A percentile compares a stretch with the other conserved stretches of the same genome.
phyloP scores from a whole-genome alignment of 2,797 vertebrate genomes.

The Rhynchonycteris naso region DNA sequence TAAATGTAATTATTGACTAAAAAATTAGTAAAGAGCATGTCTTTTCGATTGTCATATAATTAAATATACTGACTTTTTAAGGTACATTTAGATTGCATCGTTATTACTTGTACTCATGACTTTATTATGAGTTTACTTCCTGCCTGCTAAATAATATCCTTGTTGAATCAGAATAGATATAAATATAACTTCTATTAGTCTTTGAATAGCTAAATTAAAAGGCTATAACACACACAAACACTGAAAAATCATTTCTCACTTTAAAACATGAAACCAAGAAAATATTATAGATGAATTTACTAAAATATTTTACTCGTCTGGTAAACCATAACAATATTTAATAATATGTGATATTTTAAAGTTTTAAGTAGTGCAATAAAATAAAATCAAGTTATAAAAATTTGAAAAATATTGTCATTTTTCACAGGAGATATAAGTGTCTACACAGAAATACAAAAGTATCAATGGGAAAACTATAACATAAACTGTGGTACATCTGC shows the following conservation, averaged over 20 bases:
- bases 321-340: neutral
- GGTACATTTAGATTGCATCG: neutral
- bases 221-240: neutral
- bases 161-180: neutral
- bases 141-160: neutral
- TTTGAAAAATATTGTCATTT: neutral
- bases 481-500: neutral
- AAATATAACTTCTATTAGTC: neutral
- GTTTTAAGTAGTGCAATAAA: neutral
- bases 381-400: neutral
- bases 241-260: neutral
- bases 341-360: neutral
- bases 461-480: neutral
- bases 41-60: neutral
- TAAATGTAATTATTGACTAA: neutral
- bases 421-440: neutral
- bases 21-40: neutral
- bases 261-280: neutral
- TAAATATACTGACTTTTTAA: neutral
- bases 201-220: too few relatives aligned
- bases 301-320: neutral
- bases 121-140: neutral
- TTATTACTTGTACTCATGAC: neutral
- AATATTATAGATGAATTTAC: neutral
- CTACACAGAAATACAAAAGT: neutral